phyloP scores from a whole-genome alignment of 2,888 invertebrate genomes.

The Protodeltote pygarga region DNA sequence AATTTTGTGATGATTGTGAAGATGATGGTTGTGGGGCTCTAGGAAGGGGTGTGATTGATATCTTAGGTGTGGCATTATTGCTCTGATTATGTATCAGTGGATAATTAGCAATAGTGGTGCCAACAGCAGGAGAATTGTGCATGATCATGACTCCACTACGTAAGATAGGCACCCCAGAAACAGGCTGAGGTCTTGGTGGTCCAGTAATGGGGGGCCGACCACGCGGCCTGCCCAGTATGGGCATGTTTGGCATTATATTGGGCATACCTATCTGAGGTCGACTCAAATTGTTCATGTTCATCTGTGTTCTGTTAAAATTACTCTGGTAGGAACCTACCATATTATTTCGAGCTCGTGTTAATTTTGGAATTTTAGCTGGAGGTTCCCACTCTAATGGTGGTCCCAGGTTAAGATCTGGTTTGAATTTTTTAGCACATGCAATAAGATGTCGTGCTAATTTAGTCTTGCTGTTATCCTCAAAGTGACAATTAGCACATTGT shows the following conservation, averaged over 20 bases:
- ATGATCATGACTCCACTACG: slow-evolving; percentile 90
- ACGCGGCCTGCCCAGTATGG: slow-evolving; percentile 75
- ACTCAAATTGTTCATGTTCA: slow-evolving; percentile 77
- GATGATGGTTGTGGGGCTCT: slow-evolving; percentile 87
- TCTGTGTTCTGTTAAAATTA: slow-evolving; percentile 81
- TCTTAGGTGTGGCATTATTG: slow-evolving; percentile 92
- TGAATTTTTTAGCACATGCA: slow-evolving; percentile 96
- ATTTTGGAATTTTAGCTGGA: slow-evolving; percentile 96
- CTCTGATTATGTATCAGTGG: slow-evolving; percentile 75
- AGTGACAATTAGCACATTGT: slow-evolving; percentile 97
- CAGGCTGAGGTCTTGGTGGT: slow-evolving; percentile 67
- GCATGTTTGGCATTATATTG: slow-evolving; percentile 66
- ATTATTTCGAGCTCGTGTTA: slow-evolving; percentile 78
- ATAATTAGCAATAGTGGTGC: slow-evolving; percentile 78
- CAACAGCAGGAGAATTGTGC: slow-evolving; percentile 83
- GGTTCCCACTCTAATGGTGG: slow-evolving; percentile 97
- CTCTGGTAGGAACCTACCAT: slow-evolving; percentile 80
- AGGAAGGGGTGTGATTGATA: slow-evolving; percentile 96
- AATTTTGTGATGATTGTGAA: slow-evolving; percentile 71
- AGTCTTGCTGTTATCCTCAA: slow-evolving; percentile 97
- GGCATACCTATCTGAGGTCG: slow-evolving; percentile 70
- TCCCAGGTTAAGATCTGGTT: slow-evolving; percentile 94
- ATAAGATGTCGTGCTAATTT: slow-evolving; percentile 96
- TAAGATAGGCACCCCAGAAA: slow-evolving; percentile 81
- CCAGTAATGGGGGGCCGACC: slow-evolving; percentile 79